These are phyloP conservation scores for Artibeus jamaicensis DNA, from an alignment of 2,797 vertebrate genomes.

Conservation along the genomic window DNA sequence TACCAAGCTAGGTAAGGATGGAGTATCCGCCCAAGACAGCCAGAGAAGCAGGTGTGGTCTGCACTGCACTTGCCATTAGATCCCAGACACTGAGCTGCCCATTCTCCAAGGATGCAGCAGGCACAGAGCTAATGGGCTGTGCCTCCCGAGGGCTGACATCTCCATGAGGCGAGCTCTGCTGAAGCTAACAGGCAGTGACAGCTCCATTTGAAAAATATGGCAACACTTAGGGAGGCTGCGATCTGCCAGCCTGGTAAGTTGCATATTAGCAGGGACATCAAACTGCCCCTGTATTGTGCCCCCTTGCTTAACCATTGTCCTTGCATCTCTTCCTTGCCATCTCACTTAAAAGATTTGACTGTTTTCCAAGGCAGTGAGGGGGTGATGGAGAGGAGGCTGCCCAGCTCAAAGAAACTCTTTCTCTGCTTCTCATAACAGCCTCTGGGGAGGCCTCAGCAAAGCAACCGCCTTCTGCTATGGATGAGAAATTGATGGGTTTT, in stretches of 20 bases:
- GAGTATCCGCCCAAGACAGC: not conserved
- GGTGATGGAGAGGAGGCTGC: not conserved
- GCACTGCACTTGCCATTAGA: not conserved
- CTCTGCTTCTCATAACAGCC: not conserved
- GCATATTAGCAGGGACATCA: conserved; percentile 60
- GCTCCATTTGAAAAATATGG: conserved; percentile 71
- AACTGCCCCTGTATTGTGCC: not conserved
- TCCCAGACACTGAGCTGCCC: not conserved
- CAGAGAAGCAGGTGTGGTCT: conserved; percentile 28
- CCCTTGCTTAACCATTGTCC: not conserved
- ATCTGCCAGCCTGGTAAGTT: conserved; percentile 44
- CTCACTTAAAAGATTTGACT: conserved; percentile 30
- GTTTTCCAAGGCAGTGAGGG: accelerated
- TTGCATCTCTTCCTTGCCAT: not conserved
- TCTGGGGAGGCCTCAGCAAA: not conserved
- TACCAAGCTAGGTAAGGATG: not conserved
- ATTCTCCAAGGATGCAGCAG: not conserved
- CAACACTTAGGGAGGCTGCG: conserved; percentile 68
- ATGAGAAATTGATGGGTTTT: not conserved
- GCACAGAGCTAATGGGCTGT: not conserved
- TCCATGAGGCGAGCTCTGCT: conserved; percentile 19
- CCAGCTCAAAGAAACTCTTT: not conserved
- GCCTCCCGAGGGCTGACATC: conserved; percentile 12
- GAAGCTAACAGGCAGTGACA: conserved; percentile 76
- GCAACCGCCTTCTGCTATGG: conserved; percentile 30